Conservation (phyloP, 2,113 vertebrate genomes). For the Panurus biarmicus region DNA sequence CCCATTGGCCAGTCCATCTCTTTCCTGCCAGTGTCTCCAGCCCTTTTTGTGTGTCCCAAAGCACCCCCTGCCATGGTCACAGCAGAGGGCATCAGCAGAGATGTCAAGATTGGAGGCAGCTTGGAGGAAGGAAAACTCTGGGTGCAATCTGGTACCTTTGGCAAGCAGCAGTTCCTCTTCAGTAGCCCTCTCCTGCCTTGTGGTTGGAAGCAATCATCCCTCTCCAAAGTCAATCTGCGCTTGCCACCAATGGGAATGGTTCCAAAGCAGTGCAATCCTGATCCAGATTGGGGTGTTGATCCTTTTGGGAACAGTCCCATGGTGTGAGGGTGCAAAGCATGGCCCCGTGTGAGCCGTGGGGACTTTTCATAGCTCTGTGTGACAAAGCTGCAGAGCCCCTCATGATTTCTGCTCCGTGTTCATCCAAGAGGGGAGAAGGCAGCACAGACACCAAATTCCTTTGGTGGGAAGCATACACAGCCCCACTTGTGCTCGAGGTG, state of each 20-base stretch:
- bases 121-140: not conserved
- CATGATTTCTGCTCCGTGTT: accelerated
- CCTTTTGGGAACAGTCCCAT: not conserved
- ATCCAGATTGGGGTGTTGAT: accelerated
- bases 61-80: accelerated
- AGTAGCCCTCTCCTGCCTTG: not conserved
- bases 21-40: not conserved
- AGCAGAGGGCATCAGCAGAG: not conserved
- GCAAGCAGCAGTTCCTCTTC: not conserved
- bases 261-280: accelerated
- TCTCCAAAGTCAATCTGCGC: not conserved
- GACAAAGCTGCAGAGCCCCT: not conserved
- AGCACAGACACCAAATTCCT: not conserved
- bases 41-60: not conserved
- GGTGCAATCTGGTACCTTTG: not conserved
- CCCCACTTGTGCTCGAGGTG: accelerated
- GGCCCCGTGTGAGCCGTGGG: not conserved
- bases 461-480: not conserved
- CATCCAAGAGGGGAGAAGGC: not conserved
- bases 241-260: accelerated
- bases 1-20: accelerated
- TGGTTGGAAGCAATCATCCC: not conserved
- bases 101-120: not conserved
- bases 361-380: not conserved
- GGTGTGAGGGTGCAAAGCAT: accelerated